Evolutionary conservation across 2,113 vertebrate species (phyloP), one percentile per base, ranked within the genome.

Genomic region (Caretta caretta): DNA sequence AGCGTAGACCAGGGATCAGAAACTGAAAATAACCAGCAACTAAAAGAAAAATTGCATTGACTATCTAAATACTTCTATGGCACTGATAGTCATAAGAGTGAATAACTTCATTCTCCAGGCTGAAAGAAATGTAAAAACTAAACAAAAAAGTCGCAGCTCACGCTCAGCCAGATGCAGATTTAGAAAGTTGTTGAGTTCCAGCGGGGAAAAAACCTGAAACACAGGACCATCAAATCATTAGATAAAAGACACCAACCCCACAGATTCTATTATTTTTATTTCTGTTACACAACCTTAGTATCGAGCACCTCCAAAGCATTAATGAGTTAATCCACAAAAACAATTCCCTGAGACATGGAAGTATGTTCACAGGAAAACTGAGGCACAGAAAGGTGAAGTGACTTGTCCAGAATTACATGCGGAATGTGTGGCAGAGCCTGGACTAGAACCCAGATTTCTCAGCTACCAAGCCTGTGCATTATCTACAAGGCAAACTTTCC

Each of bases 111-210:
- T 31, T 80, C 38, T 84, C 79, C 42, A 85, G 16, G 31, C 62
- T 93, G 75, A 91, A 91, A 90, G 38, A 92, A 91, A n/a, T 8
- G 1, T 69, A 84, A 94, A 96, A 84, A 76, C 8, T 72, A 72
- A 72, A 72, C 65, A 72, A 20, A 72, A 20, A 19, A 31, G 42
- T 16, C 22, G 4, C 25, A 78, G 46, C 75, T 48, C 25, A 42
- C 42, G 24, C 46, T 78, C 12, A 78, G 6, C 75, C 75, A 48
- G 10, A 48, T 27, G 42, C 42, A 29, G 75, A 78, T 48, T 25
- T 46, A 48, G 38, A 78, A 48, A 25, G 38, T 25, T 46, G 42
- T 46, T 46, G 25, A 78, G 10, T 25, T 48, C 75, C 75, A 78
- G 42, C 4, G 75, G 75, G n/a, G 5, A 96, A 93, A 85, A 48